Base-by-base conservation (phyloP, 1,140 invertebrate genomes). In the Papilio glaucus region DNA sequence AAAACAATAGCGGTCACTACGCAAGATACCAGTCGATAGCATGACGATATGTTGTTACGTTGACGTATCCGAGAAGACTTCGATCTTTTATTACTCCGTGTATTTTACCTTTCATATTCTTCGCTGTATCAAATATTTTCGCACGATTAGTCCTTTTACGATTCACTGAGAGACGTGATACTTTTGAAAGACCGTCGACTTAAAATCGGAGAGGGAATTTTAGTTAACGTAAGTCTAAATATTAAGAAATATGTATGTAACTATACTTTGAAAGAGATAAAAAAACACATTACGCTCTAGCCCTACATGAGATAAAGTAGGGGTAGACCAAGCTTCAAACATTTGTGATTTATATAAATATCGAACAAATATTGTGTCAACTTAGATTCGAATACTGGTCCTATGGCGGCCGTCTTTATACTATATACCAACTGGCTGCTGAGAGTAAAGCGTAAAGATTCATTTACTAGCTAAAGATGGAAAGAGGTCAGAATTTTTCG, bases 401-500 rank as follows among this genome's bases (percentile, higher is more conserved):
- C 49, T 12, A 12, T 13, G 1, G 21, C 10, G n/a, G n/a, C n/a
- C n/a, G n/a, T n/a, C n/a, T n/a, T n/a, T n/a, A n/a, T n/a, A n/a
- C n/a, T n/a, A n/a, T n/a, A n/a, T n/a, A 33, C 29, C 29, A 33
- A 33, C 29, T 33, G 49, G 24, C 3, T 21, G 18, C 18, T 24
- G n/a, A n/a, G n/a, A 60, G 33, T n/a, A 61, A 12, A 61, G 9
- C 26, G 8, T 37, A 61, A 29, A 60, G 29, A 15, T 26, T 61
- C 8, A 33, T 61, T 61, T 61, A 33, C 24, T 29, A 29, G 29
- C 13, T 15, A 65, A 65, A 65, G 37, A 41, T 24, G 33, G 10
- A 65, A 65, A 33, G 62, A 65, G 62, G 62, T 65, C n/a, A 65
- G 39, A n/a, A n/a, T n/a, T n/a, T n/a, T n/a, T n/a, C n/a, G n/a